These are phyloP conservation scores for Sebastes taczanowskii DNA, from an alignment of 2,797 vertebrate species.

Conservation along the genomic window DNA sequence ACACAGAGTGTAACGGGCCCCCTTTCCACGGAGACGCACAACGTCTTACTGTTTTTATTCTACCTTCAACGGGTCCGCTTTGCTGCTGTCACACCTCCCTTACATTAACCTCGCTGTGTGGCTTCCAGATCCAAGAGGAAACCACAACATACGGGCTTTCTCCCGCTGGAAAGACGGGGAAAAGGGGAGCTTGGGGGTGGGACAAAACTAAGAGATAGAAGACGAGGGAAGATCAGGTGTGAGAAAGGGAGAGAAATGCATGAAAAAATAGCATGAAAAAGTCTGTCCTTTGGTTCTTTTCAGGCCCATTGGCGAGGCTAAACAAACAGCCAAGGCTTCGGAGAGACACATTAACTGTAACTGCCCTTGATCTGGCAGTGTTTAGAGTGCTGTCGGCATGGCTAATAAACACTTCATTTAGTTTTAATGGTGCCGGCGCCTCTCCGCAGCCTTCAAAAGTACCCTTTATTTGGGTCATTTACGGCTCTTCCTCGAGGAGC, in stretches of 20 bases:
- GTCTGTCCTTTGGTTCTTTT: conserved; percentile 65
- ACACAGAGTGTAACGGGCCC: conserved; percentile 42
- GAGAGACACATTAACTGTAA: conserved; percentile 85
- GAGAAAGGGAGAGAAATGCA: conserved; percentile 49
- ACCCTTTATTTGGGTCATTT: conserved; percentile 91
- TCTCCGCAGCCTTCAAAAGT: conserved; percentile 85
- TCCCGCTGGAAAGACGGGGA: conserved; percentile 40
- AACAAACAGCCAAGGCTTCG: conserved; percentile 79
- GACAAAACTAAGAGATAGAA: conserved; percentile 41
- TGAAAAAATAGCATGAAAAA: conserved; percentile 68
- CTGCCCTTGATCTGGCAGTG: conserved; percentile 85
- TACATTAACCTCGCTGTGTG: conserved; percentile 55
- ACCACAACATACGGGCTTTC: conserved; percentile 59
- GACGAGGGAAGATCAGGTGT: conserved; percentile 57
- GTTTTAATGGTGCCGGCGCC: conserved; percentile 86
- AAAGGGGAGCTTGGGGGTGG: conserved; percentile 32
- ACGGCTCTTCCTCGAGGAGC: conserved; percentile 85
- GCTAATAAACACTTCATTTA: conserved; percentile 91
- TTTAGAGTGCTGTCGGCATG: conserved; percentile 85
- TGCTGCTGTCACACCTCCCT: conserved; percentile 68
- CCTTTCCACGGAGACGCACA: conserved; percentile 45
- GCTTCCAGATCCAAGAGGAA: conserved; percentile 62
- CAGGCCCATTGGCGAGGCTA: conserved; percentile 75
- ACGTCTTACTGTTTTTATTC: conserved; percentile 52
- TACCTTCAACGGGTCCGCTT: conserved; percentile 48